Base-by-base conservation (phyloP, 1,140 invertebrate species). In the Kradibia gibbosae region DNA sequence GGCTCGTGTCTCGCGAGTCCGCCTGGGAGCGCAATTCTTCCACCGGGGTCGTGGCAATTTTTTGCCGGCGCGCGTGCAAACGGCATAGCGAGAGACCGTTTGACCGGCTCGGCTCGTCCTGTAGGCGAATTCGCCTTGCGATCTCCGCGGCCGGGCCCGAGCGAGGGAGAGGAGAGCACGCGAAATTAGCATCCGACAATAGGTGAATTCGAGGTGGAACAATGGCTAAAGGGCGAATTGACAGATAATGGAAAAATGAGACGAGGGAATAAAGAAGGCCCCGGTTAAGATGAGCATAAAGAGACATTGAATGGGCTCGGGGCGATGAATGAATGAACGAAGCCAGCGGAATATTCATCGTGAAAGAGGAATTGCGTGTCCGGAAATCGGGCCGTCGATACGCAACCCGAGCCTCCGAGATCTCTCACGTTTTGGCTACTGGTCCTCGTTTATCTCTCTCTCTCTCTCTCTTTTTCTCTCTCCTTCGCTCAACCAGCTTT, bases 341-440 rank as follows among this genome's bases (percentile, higher is more conserved):
- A 60, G 31, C 57, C 8, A 60, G 25, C 25, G 25, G 8, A 13
- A 60, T 60, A 11, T 28, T 60, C 25, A 31, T 11, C 13, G 1
- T 60, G 5, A 60, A 53, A 60, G 31, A 60, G 57, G 65, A 75
- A 83, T 83, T 48, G 83, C 84, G 83, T 85, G 84, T 76, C 82
- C 84, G 83, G 84, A 85, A 85, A 85, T 79, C 78, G 73, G 39
- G 55, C 39, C 34, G 11, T 57, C 31, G 28, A 53, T 22, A 22
- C 10, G 57, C 31, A 17, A 74, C 8, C 8, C 5, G 34, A 3
- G 39, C 34, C 72, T 74, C 15, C 34, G 15, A 53, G 25, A 53
- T 31, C n/a, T 57, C 73, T 20, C 53, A n/a, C n/a, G n/a, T 55
- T 55, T 55, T 55, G 11, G 22, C 22, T 10, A 55, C 22, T 55